A percentile compares a stretch with the other conserved stretches of the same genome.
These are phyloP conservation scores for Egretta garzetta DNA, from an alignment of 2,113 vertebrate species.

Conservation along the genomic window DNA sequence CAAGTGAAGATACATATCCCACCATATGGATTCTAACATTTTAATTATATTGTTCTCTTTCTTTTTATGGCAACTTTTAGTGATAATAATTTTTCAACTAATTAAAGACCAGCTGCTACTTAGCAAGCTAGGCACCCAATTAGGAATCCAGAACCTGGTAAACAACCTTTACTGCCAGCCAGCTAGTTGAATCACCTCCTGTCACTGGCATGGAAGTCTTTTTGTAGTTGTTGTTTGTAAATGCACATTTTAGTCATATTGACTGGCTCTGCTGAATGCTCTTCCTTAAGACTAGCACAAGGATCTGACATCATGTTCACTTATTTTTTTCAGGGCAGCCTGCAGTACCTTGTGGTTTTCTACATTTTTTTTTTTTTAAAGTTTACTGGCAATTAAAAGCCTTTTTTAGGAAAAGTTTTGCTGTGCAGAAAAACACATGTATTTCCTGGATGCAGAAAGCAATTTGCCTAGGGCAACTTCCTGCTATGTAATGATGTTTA, in stretches of 20 bases:
- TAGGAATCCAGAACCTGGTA: constrained; percentile 78
- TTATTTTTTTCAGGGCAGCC: neutral
- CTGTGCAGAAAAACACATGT: neutral
- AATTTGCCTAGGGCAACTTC: neutral
- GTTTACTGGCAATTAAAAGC: neutral
- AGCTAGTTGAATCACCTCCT: constrained; percentile 79
- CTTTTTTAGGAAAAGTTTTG: neutral
- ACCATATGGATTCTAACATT: constrained; percentile 77
- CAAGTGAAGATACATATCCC: constrained; percentile 61
- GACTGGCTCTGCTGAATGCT: constrained; percentile 31
- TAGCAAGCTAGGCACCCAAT: constrained; percentile 77
- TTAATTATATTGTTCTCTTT: constrained; percentile 81
- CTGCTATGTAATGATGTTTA: neutral
- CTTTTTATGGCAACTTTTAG: constrained; percentile 78
- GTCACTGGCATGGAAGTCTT: constrained; percentile 63
- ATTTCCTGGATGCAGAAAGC: neutral
- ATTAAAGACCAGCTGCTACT: constrained; percentile 86
- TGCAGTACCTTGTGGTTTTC: neutral
- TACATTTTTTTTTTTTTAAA: neutral
- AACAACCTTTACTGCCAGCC: constrained; percentile 78
- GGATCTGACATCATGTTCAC: neutral
- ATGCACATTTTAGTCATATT: constrained; percentile 52
- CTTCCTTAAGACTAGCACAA: constrained; percentile 17
- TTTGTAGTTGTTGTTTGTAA: constrained; percentile 69
- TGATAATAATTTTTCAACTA: constrained; percentile 84